These are phyloP conservation scores for Sphaerophoria rueppellii DNA, from an alignment of 2,888 invertebrate species.

Conservation along the genomic window DNA sequence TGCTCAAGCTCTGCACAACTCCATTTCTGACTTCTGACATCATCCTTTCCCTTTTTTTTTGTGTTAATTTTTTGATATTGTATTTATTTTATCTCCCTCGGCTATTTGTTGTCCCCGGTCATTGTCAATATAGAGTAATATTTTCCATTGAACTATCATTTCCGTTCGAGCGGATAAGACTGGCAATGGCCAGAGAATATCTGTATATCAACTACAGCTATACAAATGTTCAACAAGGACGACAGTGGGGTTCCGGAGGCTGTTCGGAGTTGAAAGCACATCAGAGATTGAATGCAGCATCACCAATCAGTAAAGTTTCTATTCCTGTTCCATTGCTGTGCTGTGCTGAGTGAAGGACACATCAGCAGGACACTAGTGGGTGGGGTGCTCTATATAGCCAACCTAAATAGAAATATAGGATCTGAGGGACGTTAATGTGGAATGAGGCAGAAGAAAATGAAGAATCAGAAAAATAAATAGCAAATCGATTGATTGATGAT, in stretches of 20 bases:
- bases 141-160: conserved; percentile 73
- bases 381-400: conserved; percentile 29
- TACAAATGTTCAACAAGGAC: background rate
- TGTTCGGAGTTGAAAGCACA: conserved; percentile 25
- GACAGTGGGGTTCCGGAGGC: background rate
- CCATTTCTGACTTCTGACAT: conserved; percentile 35
- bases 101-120: conserved; percentile 60
- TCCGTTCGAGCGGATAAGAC: conserved; percentile 52
- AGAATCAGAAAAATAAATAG: conserved; percentile 59
- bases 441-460: conserved; percentile 29
- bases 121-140: conserved; percentile 70
- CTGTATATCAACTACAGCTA: too few species aligned
- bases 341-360: conserved; percentile 33
- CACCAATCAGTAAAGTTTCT: conserved; percentile 69
- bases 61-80: conserved; percentile 1
- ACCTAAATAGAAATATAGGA: conserved; percentile 46
- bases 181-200: background rate
- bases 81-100: conserved; percentile 19
- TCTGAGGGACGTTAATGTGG: conserved; percentile 50
- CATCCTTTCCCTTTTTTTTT: conserved; percentile 54
- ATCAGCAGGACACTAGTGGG: conserved; percentile 33
- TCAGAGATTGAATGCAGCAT: conserved; percentile 53
- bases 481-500: conserved; percentile 73
- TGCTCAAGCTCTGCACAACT: conserved; percentile 7
- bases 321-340: conserved; percentile 22